Base-by-base conservation (phyloP, 1,140 invertebrate genomes). In the Acromyrmex echinatior region DNA sequence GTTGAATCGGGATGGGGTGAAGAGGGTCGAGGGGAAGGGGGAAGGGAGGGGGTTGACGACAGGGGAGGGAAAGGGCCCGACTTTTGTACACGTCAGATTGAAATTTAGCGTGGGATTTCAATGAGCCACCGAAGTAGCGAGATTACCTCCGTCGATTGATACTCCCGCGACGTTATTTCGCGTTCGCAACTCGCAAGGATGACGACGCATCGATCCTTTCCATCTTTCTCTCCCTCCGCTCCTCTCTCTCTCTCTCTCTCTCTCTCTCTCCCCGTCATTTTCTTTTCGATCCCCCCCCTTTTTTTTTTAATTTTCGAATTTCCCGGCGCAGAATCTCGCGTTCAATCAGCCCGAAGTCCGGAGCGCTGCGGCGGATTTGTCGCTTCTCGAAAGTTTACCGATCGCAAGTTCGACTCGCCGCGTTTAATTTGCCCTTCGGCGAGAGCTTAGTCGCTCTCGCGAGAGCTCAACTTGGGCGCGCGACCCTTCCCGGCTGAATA, bases 31-130 rank as follows among this genome's bases (percentile, higher is more conserved):
- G 21, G 35, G 18, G 21, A 0, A 10, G 45, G 10, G 10, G 49
- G 14, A 0, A 3, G 5, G 14, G 49, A 71, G 25, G 2, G 39
- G 70, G 12, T 18, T 49, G 35, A n/a, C 5, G 66, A 68, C n/a
- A 21, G 14, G 56, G 73, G 56, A 45, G 73, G 35, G 49, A 78
- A 88, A 85, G 70, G 85, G 86, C 68, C 80, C 74, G 90, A 93
- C 92, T 94, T 94, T 94, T 94, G 92, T 95, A 91, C 91, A 91
- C 90, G 90, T 91, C 88, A 88, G 92, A 95, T 95, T 94, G 93
- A 94, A 95, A 95, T 94, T 94, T 94, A 95, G 91, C 93, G 92
- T 94, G 87, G 91, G 92, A 94, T 94, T 92, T 89, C 87, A 93
- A 92, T 89, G 90, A 93, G 85, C 78, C 86, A 86, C 70, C 86